phyloP scores from a whole-genome alignment of 2,113 vertebrate genomes.

The Lanius collurio region DNA sequence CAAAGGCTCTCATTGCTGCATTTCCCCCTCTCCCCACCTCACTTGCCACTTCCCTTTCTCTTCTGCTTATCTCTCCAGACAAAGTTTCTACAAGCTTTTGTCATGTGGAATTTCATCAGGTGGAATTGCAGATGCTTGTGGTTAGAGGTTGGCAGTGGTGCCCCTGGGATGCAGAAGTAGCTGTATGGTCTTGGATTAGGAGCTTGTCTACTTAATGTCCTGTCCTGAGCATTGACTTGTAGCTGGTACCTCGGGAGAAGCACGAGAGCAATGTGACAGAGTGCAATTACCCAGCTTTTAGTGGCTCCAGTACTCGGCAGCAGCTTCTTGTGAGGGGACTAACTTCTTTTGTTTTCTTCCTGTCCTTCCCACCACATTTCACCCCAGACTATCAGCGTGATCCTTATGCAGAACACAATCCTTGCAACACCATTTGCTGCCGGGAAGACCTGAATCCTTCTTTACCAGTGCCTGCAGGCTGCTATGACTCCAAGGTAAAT shows the following conservation, averaged over 20 bases:
- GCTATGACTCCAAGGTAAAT: conserved; percentile 90
- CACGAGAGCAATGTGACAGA: neutral
- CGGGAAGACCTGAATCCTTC: conserved; percentile 81
- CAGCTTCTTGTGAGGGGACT: neutral
- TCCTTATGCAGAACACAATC: conserved; percentile 82
- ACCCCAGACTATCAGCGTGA: conserved; percentile 82
- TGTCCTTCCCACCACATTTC: neutral
- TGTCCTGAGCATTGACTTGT: neutral
- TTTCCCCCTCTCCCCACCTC: neutral
- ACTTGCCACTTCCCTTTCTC: neutral
- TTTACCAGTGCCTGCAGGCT: conserved; percentile 80
- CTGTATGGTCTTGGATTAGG: neutral
- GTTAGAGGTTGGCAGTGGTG: neutral
- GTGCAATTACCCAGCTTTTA: neutral
- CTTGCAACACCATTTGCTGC: conserved; percentile 90
- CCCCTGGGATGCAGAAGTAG: neutral
- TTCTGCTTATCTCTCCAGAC: neutral
- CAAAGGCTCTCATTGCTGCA: neutral
- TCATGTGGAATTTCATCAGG: neutral
- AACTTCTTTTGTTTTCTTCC: neutral
- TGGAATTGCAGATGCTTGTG: neutral
- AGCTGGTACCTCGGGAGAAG: neutral
- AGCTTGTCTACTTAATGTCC: neutral
- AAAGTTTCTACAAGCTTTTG: neutral
- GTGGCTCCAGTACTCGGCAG: neutral